Percentiles rank a stretch among this genome's conserved stretches.
Conservation (phyloP, 2,797 vertebrate genomes). For the Cyclura pinguis region DNA sequence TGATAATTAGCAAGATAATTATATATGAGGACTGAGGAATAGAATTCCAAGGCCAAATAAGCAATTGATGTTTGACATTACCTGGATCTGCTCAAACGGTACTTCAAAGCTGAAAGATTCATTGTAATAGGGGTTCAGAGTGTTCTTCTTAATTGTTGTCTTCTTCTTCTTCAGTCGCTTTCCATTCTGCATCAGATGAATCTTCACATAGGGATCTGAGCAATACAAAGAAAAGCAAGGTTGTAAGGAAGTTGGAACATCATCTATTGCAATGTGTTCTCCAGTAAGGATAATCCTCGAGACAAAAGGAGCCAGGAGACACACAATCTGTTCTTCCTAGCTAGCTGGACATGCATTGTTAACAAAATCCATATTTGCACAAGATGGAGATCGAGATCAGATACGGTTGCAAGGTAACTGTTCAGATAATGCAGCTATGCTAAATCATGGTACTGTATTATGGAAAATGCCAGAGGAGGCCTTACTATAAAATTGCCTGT, state of each 20-base stretch:
- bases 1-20: conserved; percentile 64
- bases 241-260: conserved; percentile 33
- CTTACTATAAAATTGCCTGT: background rate
- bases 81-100: conserved; percentile 99
- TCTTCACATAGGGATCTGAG: conserved; percentile 98
- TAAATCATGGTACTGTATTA: background rate
- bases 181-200: conserved; percentile 99
- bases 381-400: background rate
- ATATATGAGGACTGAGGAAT: conserved; percentile 65
- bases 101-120: conserved; percentile 99
- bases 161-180: conserved; percentile 99
- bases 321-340: conserved; percentile 11
- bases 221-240: conserved; percentile 54
- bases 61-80: conserved; percentile 76
- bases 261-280: conserved; percentile 3
- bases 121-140: conserved; percentile 99
- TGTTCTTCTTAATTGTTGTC: conserved; percentile 99
- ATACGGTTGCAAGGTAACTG: background rate
- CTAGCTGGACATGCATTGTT: conserved; percentile 11
- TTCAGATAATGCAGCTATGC: conserved; percentile 13
- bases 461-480: background rate
- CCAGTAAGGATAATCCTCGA: conserved; percentile 17
- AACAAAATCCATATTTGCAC: conserved; percentile 30
- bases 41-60: conserved; percentile 55
- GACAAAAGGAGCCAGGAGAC: background rate